Base-by-base conservation (phyloP, 2,797 vertebrate genomes). In the Gambelia wislizenii region DNA sequence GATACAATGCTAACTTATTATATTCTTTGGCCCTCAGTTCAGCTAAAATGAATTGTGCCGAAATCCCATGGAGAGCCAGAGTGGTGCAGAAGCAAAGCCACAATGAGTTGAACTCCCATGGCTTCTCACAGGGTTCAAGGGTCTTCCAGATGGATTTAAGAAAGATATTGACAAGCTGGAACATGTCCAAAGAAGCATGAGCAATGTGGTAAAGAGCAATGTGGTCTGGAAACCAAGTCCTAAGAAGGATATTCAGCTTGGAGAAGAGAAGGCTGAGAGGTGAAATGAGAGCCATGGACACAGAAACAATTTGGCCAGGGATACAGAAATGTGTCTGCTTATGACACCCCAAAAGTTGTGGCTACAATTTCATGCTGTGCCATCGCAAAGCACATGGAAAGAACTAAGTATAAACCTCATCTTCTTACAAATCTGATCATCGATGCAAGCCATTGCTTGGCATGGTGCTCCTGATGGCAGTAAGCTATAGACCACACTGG, bases 391-490 rank as follows among this genome's bases (percentile, higher is more conserved):
- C 13, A 1, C 25, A 33, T 56, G 4, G 22, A 4, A 10, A 13
- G 33, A 36, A 1, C 94, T 89, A 2, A 89, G 70, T 89, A 92
- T 92, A 89, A 95, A 93, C 89, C 70, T 93, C 87, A 87, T 89
- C 84, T 93, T 82, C 91, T 0, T 39, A 92, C 83, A 91, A 67
- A 67, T 4, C 64, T 67, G 10, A 67, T 67, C 30, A 12, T 33
- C 10, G 1, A 27, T 67, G 27, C 64, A 95, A 91, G 87, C 91
- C 84, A 16, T 67, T 49, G 36, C 0, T 0, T 0, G 36, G 33
- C 82, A 78, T 89, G 13, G 88, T 0, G 14, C 81, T 89, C 84
- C 83, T 90, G 94, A 93, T 49, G 49, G 72, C 83, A 79, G 91
- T 88, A 91, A 93, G 92, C 92, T 93, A 78, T 52, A 85, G 82